Percentiles rank a stretch among this genome's conserved stretches.
Conservation (phyloP, 2,888 invertebrate genomes). For the Tenodera sinensis region DNA sequence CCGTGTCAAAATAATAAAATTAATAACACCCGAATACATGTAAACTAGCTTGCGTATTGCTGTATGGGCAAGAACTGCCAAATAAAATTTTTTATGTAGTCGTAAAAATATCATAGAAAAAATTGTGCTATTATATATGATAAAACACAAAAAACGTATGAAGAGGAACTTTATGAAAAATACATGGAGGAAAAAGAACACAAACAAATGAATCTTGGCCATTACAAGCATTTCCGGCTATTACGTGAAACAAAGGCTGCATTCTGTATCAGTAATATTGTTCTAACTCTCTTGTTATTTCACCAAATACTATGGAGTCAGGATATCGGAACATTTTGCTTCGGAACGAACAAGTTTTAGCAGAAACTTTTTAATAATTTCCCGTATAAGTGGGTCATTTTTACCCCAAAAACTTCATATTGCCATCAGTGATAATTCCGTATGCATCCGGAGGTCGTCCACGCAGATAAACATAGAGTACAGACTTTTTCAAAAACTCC, state of each 20-base stretch:
- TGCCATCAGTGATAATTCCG: background rate
- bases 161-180: no score
- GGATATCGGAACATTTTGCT: background rate
- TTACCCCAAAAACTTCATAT: background rate
- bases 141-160: no score
- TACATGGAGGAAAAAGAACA: no score
- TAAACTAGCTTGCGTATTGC: no score
- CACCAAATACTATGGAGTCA: background rate
- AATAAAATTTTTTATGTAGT: no score
- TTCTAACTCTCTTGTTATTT: background rate
- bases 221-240: background rate
- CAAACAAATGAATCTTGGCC: no score
- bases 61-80: no score
- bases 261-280: background rate
- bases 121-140: no score
- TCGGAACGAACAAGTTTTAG: background rate
- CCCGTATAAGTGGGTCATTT: background rate
- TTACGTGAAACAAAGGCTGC: background rate
- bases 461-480: background rate
- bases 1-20: no score
- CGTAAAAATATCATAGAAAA: no score
- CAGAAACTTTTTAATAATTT: background rate
- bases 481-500: background rate
- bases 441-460: background rate
- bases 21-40: no score